phyloP scores from a whole-genome alignment of 2,888 invertebrate species.

The Encarsia formosa region DNA sequence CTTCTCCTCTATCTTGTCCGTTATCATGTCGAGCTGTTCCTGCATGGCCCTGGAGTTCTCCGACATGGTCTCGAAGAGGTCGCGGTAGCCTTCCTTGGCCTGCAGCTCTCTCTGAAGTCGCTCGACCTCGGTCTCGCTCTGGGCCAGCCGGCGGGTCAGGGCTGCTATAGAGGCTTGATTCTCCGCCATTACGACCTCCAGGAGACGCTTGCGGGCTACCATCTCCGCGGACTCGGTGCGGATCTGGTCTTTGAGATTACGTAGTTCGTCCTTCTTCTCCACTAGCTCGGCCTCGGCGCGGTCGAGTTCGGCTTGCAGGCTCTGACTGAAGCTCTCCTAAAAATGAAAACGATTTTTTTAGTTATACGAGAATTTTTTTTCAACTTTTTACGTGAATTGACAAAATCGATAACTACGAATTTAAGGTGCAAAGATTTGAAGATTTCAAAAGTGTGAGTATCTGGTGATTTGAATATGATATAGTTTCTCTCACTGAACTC shows the following conservation, averaged over 20 bases:
- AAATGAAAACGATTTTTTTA: constrained; percentile 7
- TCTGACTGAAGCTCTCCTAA: constrained; percentile 47
- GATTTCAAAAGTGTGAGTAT: too few species aligned
- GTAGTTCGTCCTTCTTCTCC: constrained; percentile 44
- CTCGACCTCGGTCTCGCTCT: constrained; percentile 45
- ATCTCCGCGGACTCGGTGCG: constrained; percentile 46
- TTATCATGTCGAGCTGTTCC: constrained; percentile 38
- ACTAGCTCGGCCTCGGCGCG: constrained; percentile 44
- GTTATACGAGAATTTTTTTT: background rate
- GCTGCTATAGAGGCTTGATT: constrained; percentile 46
- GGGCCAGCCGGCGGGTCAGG: constrained; percentile 38
- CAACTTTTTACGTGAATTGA: constrained; percentile 1
- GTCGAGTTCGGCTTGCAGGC: constrained; percentile 46
- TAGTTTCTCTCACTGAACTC: too few species aligned
- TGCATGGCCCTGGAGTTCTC: constrained; percentile 40
- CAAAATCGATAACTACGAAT: too few species aligned
- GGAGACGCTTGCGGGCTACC: constrained; percentile 42
- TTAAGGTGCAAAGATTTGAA: too few species aligned
- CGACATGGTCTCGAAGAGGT: constrained; percentile 38
- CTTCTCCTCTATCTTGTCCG: constrained; percentile 38
- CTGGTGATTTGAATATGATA: too few species aligned
- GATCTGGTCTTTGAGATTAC: constrained; percentile 44
- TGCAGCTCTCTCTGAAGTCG: constrained; percentile 41
- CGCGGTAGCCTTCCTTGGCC: constrained; percentile 37
- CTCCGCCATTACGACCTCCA: constrained; percentile 45